Percentiles rank a stretch among this genome's conserved stretches.
Evolutionary conservation across 2,113 vertebrate species (phyloP).

Genomic region (Ceyx cyanopectus): DNA sequence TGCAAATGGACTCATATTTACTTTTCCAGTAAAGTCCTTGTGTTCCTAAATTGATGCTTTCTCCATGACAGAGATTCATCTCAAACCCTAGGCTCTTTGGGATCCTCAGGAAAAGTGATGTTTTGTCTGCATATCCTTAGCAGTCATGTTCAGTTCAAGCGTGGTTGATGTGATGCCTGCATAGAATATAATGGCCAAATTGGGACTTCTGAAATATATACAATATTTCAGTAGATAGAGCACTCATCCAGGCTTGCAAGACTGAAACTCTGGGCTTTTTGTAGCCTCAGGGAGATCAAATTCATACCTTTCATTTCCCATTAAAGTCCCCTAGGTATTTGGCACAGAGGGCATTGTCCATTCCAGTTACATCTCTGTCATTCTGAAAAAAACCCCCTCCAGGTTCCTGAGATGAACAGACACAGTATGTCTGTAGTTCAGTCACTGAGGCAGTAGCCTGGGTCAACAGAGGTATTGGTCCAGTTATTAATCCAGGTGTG

Average conservation of each 20-base stretch:
- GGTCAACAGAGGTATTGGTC: slow-evolving; percentile 12
- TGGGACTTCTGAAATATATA: neutral
- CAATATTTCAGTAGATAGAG: slow-evolving; percentile 44
- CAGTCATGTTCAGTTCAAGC: neutral
- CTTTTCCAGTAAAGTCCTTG: neutral
- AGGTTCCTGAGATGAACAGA: neutral
- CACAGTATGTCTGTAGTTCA: neutral
- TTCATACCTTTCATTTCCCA: slow-evolving; percentile 37
- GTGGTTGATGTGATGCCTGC: neutral
- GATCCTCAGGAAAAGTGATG: neutral
- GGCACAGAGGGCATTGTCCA: neutral
- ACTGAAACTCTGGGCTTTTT: neutral
- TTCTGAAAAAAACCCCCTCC: neutral
- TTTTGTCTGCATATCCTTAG: neutral
- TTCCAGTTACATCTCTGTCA: neutral
- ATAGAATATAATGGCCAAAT: neutral
- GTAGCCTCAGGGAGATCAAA: slow-evolving; percentile 2
- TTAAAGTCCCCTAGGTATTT: neutral
- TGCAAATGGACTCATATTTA: neutral
- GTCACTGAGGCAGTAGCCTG: neutral
- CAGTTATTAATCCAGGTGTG: neutral
- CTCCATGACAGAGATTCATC: neutral
- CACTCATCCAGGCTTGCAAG: slow-evolving; percentile 6
- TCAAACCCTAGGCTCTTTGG: neutral
- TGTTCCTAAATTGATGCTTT: neutral